Evolutionary conservation across 2,888 invertebrate genomes (phyloP).

Genomic region (Charanyca ferruginea): DNA sequence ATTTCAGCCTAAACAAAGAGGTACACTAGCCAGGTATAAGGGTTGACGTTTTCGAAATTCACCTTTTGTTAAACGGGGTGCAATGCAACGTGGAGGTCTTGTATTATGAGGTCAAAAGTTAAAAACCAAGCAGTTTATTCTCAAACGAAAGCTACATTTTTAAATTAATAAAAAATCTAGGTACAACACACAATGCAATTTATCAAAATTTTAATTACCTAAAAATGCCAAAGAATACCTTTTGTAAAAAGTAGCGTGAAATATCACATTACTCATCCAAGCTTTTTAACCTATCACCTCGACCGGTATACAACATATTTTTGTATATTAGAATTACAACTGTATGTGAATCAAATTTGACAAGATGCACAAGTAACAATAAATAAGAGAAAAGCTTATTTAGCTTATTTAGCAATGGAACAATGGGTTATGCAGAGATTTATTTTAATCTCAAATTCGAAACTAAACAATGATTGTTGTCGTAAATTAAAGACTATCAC

Average conservation of each 20-base stretch:
- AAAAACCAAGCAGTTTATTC: not conserved
- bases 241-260: slow-evolving; percentile 33
- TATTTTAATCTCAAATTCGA: not conserved
- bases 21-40: too few relatives aligned
- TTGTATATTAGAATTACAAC: slow-evolving; percentile 20
- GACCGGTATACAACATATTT: slow-evolving; percentile 5
- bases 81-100: too few relatives aligned
- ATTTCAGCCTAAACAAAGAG: too few relatives aligned
- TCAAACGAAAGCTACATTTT: not conserved
- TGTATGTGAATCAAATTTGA: slow-evolving; percentile 6
- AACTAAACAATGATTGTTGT: not conserved
- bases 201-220: slow-evolving; percentile 11
- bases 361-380: slow-evolving; percentile 5
- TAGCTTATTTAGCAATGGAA: not conserved
- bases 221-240: not conserved
- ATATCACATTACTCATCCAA: slow-evolving; percentile 33
- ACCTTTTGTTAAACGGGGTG: too few relatives aligned
- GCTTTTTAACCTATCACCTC: slow-evolving; percentile 32
- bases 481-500: slow-evolving; percentile 1
- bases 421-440: slow-evolving; percentile 3
- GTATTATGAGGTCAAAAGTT: not conserved
- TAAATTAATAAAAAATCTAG: not conserved
- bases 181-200: slow-evolving; percentile 7
- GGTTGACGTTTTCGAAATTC: too few relatives aligned
- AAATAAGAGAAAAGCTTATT: not conserved